phyloP scores from a whole-genome alignment of 2,797 vertebrate species.

The Ficedula albicollis region DNA sequence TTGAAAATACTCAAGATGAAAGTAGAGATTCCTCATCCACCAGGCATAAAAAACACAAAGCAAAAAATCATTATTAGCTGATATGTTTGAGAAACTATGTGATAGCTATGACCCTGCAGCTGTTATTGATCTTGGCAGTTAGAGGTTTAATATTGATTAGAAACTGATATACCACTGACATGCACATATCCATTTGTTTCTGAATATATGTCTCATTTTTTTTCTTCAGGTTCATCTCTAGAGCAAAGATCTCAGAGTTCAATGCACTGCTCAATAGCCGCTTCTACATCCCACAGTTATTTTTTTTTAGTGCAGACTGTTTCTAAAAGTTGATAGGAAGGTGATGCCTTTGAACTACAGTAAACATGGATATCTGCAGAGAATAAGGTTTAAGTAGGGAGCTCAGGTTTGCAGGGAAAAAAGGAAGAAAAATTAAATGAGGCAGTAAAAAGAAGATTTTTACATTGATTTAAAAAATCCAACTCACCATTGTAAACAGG shows the following conservation, averaged over 20 bases:
- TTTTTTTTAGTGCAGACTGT: neutral
- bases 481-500: neutral
- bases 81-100: conserved; percentile 61
- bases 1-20: conserved; percentile 60
- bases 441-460: neutral
- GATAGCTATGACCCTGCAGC: conserved; percentile 56
- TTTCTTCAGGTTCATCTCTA: conserved; percentile 56
- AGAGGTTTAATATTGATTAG: conserved; percentile 71
- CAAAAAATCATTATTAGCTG: conserved; percentile 50
- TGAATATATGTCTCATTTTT: conserved; percentile 32
- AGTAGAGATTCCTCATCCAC: conserved; percentile 14
- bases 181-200: conserved; percentile 44
- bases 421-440: neutral
- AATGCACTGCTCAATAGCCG: neutral
- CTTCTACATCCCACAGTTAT: neutral
- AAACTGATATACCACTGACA: conserved; percentile 66
- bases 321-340: neutral
- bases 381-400: neutral
- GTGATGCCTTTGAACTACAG: neutral
- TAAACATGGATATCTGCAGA: neutral
- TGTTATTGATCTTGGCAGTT: conserved; percentile 70
- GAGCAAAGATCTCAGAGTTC: conserved; percentile 58
- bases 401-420: neutral
- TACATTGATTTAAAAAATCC: neutral
- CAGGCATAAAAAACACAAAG: conserved; percentile 42